Evolutionary conservation across 2,797 vertebrate genomes (phyloP), one percentile per base, ranked within the genome.

Genomic region (Kryptopterus vitreolus): DNA sequence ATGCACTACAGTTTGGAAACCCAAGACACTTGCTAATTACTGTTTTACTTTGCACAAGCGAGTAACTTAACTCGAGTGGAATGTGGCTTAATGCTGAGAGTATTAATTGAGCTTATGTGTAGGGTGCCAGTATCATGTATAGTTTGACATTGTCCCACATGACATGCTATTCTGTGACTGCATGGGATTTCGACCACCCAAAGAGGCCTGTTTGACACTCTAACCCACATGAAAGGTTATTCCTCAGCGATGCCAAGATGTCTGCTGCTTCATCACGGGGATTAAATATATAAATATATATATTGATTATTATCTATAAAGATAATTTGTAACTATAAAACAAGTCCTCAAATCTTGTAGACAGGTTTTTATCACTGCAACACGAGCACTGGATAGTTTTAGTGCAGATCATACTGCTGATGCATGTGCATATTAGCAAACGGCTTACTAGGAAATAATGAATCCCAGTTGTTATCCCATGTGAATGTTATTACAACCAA

Each of bases 241-340:
- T 46, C 43, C 66, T 46, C 74, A 50, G 71, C 80, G 63, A 48
- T 65, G 48, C 66, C 2, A 24, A 46, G 57, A 81, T 81, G 48
- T 65, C 58, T 77, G 68, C 7, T 38, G 80, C 75, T 77, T 50
- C 33, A 9, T 65, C 63, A 63, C 66, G 16, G n/a, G n/a, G 75
- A 77, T 81, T 77, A 59, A 29, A 61, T 81, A n/a, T n/a, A n/a
- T n/a, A n/a, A n/a, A n/a, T n/a, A n/a, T n/a, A n/a, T n/a, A n/a
- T n/a, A n/a, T n/a, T n/a, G n/a, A n/a, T n/a, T n/a, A n/a, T n/a
- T n/a, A n/a, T n/a, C n/a, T n/a, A n/a, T n/a, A n/a, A n/a, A n/a
- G n/a, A n/a, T n/a, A n/a, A n/a, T n/a, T 11, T 1, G 16, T 69
- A 38, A 38, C n/a, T 35, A 33, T 48, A 75, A 59, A 58, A 43